Evolutionary conservation across 1,140 invertebrate species (phyloP).

Genomic region (Bombus waltoni): DNA sequence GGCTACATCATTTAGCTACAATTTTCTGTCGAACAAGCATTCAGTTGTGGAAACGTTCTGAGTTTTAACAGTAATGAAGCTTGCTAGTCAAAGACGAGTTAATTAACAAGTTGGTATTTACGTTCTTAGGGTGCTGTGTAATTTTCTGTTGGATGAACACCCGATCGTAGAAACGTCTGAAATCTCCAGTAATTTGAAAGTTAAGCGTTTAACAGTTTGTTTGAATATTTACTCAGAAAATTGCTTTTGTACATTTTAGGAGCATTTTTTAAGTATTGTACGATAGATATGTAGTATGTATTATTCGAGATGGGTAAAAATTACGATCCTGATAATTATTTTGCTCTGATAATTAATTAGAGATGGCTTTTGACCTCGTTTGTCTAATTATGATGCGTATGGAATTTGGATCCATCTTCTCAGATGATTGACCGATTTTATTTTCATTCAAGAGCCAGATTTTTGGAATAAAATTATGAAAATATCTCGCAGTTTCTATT

Average conservation of each 20-base stretch:
- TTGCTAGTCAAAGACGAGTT: slow-evolving; percentile 1
- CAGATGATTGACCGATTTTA: too few relatives aligned
- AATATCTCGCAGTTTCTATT: too few relatives aligned
- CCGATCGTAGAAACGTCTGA: background rate
- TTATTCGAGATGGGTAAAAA: too few relatives aligned
- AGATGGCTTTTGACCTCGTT: too few relatives aligned
- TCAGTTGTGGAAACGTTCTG: background rate
- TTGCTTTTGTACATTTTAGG: background rate
- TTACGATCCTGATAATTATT: too few relatives aligned
- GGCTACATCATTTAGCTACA: background rate
- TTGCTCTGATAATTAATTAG: too few relatives aligned
- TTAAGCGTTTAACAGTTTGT: background rate
- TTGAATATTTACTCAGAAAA: background rate
- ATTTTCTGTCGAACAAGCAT: background rate
- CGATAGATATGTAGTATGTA: too few relatives aligned
- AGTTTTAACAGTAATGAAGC: background rate
- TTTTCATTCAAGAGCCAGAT: too few relatives aligned
- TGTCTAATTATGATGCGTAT: too few relatives aligned
- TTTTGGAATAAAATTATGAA: too few relatives aligned
- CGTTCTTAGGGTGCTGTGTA: background rate
- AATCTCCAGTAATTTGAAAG: background rate
- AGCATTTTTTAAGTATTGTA: too few relatives aligned
- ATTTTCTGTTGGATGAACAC: background rate
- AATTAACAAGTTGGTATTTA: slow-evolving; percentile 17
- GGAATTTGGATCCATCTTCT: too few relatives aligned